Evolutionary conservation across 1,140 invertebrate genomes (phyloP).

Genomic region (Daktulosphaira vitifoliae): DNA sequence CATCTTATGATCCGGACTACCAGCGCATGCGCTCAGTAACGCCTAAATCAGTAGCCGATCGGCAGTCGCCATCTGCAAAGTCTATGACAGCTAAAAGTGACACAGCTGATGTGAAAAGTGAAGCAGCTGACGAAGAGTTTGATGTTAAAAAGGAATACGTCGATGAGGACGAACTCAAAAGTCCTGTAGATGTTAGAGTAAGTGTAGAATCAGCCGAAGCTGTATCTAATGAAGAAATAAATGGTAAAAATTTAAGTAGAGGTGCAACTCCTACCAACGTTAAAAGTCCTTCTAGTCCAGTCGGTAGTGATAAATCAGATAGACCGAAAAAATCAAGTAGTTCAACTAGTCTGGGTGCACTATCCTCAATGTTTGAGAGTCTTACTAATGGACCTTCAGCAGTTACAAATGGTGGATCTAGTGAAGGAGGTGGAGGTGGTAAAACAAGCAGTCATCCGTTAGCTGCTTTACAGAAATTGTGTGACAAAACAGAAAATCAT

Average conservation of each 20-base stretch:
- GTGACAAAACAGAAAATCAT: conserved; percentile 84
- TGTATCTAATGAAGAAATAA: conserved; percentile 6
- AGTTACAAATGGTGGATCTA: conserved; percentile 45
- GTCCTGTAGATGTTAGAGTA: conserved; percentile 38
- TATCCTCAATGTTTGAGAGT: conserved; percentile 84
- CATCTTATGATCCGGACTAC: conserved; percentile 45
- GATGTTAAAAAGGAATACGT: conserved; percentile 36
- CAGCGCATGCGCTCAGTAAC: conserved; percentile 45
- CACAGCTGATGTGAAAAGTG: conserved; percentile 43
- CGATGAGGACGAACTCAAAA: conserved; percentile 35
- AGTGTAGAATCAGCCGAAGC: conserved; percentile 39
- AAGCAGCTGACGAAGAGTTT: conserved; percentile 4
- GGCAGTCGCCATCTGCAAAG: conserved; percentile 34
- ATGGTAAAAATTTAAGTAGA: conserved; percentile 44
- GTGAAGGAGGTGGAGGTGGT: conserved; percentile 46
- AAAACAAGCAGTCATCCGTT: conserved; percentile 72
- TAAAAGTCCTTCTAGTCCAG: conserved; percentile 57
- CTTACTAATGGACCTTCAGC: conserved; percentile 48
- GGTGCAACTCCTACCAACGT: conserved; percentile 38
- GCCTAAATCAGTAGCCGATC: conserved; percentile 6
- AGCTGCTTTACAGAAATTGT: conserved; percentile 85
- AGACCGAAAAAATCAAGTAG: conserved; percentile 62
- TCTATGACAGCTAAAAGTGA: conserved; percentile 42
- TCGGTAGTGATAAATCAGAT: conserved; percentile 61
- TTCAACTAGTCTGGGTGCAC: conserved; percentile 63